Evolutionary conservation across 1,140 invertebrate genomes (phyloP), one percentile per base, ranked within the genome.

Genomic region (Hypothenemus hampei): DNA sequence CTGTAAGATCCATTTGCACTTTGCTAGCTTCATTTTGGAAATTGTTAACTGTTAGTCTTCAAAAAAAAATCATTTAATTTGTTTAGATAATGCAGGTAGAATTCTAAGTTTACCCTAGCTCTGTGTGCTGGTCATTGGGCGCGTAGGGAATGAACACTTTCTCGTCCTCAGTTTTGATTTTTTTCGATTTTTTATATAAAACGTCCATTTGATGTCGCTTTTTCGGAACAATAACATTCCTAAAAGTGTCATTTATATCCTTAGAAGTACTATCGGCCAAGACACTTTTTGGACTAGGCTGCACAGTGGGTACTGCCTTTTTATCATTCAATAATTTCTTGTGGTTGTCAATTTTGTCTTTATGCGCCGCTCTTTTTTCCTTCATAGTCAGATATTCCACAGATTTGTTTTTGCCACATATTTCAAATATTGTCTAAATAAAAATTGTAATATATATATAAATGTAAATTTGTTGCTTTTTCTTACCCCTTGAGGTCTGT

Each of bases 391-490:
- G 61, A 61, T 84, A 84, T 65, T 83, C 81, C 1, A 77, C 73
- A 0, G 86, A 89, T 57, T 91, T 90, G 47, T 84, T 81, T 50
- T 87, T 90, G 4, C 81, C 78, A 49, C 89, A 87, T 20, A 97
- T 78, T 75, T 98, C 95, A 75, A 98, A 94, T 64, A 98, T 88
- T 7, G 93, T 98, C 91, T 96, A 66, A 23, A 82, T 79, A 57
- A 33, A 21, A 21, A 13, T 29, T 15, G 26, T 11, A n/a, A n/a
- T n/a, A n/a, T n/a, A n/a, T n/a, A n/a, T n/a, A n/a, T n/a, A n/a
- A n/a, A n/a, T 37, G 11, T 16, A 3, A 37, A 37, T 37, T 37
- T 37, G 8, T 15, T 31, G 3, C 2, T 13, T 21, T 41, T 31
- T 78, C 82, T 83, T 74, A 93, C 90, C 45, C 87, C 85, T 66